Evolutionary conservation across 2,113 vertebrate species (phyloP), one percentile per base, ranked within the genome.

Genomic region (Ifrita kowaldi): DNA sequence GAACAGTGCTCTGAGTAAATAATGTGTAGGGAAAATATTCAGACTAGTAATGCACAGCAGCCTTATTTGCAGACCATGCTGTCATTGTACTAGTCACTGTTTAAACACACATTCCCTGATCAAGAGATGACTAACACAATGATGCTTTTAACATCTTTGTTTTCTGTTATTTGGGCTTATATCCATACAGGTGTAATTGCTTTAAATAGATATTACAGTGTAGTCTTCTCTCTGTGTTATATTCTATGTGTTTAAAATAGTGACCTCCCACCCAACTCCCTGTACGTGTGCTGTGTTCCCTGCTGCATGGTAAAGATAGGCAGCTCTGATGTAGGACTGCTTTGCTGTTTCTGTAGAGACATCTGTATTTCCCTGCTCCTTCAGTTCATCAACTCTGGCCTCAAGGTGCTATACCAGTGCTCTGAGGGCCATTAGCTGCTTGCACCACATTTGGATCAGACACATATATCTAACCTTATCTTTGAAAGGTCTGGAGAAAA

Each of bases 401-500:
- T 95, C 73, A 78, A 95, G 94, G 95, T 95, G 85, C 95, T 80
- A 6, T 42, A 67, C 33, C 14, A 71, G 67, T 78, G 71, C 95
- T 96, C 93, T 91, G 86, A 93, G 93, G 91, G 80, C 93, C 90
- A 89, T 93, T 95, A 95, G 87, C 84, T 87, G 77, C 92, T 97
- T 93, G 89, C 96, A 90, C 76, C 97, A 84, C 79, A 21, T 91
- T 93, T 89, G 57, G 65, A 95, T 96, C 94, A 96, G 89, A 97
- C 76, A 91, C 41, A 65, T 89, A 64, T 62, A 77, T 93, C 96
- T 97, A 97, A 97, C 94, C 94, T 97, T 93, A 87, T 93, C 76
- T 96, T 96, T 93, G 80, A 96, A 89, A 95, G 92, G 94, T 97
- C 95, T 95, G 83, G 71, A 78, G 76, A 82, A 97, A 96, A 97